These are phyloP conservation scores for Cantharis lateralis DNA, from an alignment of 2,888 invertebrate genomes.

Conservation along the genomic window DNA sequence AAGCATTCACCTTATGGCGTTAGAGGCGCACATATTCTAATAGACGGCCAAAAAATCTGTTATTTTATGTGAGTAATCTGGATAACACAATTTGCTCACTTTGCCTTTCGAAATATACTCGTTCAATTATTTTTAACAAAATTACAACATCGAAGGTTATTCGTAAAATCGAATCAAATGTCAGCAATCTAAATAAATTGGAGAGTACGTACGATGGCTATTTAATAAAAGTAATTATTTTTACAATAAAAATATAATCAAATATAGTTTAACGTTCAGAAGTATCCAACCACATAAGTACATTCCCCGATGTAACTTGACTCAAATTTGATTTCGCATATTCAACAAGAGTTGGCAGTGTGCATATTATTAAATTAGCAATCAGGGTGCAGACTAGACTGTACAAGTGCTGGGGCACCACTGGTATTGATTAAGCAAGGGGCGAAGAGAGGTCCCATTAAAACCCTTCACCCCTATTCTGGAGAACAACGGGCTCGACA, in stretches of 20 bases:
- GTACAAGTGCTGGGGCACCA: constrained; percentile 33
- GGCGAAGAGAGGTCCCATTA: constrained; percentile 38
- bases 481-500: constrained; percentile 36
- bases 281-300: constrained; percentile 19
- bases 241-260: neutral
- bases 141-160: constrained; percentile 19
- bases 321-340: constrained; percentile 60
- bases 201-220: neutral
- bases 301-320: constrained; percentile 55
- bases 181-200: constrained; percentile 2
- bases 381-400: constrained; percentile 44
- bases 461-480: constrained; percentile 39
- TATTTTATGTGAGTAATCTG: neutral
- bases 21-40: neutral
- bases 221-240: neutral
- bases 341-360: constrained; percentile 55
- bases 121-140: constrained; percentile 7
- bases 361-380: constrained; percentile 57
- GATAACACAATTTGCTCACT: neutral
- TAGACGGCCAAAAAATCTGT: neutral
- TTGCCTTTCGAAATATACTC: neutral
- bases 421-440: constrained; percentile 42
- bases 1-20: neutral
- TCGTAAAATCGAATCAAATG: constrained; percentile 9
- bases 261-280: neutral